phyloP scores from a whole-genome alignment of 2,797 vertebrate species.

The Cephalopachus bancanus region DNA sequence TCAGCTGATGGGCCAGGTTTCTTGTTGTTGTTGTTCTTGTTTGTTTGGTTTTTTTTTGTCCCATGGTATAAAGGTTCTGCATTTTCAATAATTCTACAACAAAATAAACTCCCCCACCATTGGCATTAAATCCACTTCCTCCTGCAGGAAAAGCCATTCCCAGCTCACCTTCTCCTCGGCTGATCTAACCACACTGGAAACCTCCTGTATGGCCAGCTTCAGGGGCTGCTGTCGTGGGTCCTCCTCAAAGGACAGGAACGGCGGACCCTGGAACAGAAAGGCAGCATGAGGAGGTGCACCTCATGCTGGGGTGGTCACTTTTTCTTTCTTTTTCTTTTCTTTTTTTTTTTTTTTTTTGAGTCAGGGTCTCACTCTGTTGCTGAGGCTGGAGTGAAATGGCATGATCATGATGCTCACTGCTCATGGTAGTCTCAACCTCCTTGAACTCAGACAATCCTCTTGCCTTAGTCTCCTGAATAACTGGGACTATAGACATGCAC shows the following conservation, averaged over 20 bases:
- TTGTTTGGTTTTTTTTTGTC: not conserved
- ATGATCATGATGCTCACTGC: too few species aligned
- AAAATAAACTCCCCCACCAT: fast-evolving
- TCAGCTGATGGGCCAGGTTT: not conserved
- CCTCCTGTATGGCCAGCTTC: conserved; percentile 91
- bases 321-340: too few species aligned
- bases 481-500: too few species aligned
- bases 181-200: conserved; percentile 91
- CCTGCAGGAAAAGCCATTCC: not conserved
- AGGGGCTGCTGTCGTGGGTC: conserved; percentile 89
- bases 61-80: not conserved
- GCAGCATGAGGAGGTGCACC: fast-evolving
- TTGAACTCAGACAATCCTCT: too few species aligned
- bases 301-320: too few species aligned
- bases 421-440: too few species aligned
- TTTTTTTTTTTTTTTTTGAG: too few species aligned
- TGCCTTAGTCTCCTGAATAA: too few species aligned
- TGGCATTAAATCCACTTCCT: not conserved
- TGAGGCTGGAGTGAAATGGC: too few species aligned
- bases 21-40: not conserved
- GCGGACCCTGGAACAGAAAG: conserved; percentile 88
- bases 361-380: too few species aligned
- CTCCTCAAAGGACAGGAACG: conserved; percentile 92
- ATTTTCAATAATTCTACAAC: not conserved
- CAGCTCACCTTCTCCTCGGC: conserved; percentile 92